phyloP scores from a whole-genome alignment of 92 coral and sea anemone genomes.

The Palythoa caribaeorum region DNA sequence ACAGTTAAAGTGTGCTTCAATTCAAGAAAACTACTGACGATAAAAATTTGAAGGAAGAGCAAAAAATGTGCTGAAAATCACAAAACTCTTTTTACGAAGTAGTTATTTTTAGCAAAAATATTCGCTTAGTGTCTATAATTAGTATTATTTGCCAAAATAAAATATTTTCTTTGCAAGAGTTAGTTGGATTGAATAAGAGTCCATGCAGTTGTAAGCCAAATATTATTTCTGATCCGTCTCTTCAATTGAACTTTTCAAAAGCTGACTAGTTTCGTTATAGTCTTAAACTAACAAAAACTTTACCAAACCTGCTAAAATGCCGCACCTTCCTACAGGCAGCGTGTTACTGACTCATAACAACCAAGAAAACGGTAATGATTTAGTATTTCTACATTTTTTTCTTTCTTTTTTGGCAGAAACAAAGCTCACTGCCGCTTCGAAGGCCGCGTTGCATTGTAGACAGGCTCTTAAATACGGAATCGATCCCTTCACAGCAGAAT shows the following conservation, averaged over 20 bases:
- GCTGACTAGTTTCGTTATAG: neutral
- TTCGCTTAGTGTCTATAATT: neutral
- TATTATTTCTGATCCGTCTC: neutral
- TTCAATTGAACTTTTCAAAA: neutral
- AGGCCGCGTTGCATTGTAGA: conserved; percentile 54
- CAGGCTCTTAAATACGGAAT: conserved; percentile 44
- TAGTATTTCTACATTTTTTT: conserved; percentile 21
- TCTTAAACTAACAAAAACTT: neutral
- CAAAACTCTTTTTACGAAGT: neutral
- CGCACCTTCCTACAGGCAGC: conserved; percentile 42
- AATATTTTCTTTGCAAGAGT: neutral
- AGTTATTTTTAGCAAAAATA: neutral
- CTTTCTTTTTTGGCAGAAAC: conserved; percentile 41
- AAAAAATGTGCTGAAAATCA: too few relatives aligned
- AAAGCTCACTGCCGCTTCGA: conserved; percentile 49
- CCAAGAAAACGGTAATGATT: conserved; percentile 21
- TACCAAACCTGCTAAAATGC: conserved; percentile 9
- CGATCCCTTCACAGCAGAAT: conserved; percentile 42
- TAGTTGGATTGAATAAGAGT: neutral
- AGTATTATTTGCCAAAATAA: conserved; percentile 1
- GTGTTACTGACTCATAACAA: conserved; percentile 28
- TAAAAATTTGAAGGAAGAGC: too few relatives aligned
- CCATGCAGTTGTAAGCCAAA: neutral
- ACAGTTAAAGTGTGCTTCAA: too few relatives aligned
- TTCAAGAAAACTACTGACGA: too few relatives aligned